A percentile compares a stretch with the other conserved stretches of the same genome.
These are phyloP conservation scores for Vandiemenella viatica DNA, from an alignment of 2,888 invertebrate species.

Conservation along the genomic window DNA sequence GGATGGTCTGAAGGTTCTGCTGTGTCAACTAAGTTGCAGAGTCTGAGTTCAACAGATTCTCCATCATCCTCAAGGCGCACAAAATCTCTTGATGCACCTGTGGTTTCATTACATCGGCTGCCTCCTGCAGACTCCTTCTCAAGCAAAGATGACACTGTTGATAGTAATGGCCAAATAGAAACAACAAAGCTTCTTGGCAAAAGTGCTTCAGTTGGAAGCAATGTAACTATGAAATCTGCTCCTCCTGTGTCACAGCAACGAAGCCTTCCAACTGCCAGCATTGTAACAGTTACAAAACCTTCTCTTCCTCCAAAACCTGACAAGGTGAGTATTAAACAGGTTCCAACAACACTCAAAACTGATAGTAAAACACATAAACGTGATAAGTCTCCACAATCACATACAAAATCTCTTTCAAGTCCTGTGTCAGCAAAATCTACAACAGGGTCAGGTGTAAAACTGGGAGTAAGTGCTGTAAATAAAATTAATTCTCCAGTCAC, in stretches of 20 bases:
- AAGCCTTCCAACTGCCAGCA: neutral
- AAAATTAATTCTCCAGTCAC: too few relatives aligned
- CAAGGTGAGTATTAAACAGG: neutral
- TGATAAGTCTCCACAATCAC: neutral
- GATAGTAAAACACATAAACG: neutral
- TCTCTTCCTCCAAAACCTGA: constrained; percentile 27
- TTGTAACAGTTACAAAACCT: constrained; percentile 21
- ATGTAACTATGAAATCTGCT: neutral
- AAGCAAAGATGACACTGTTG: constrained; percentile 77
- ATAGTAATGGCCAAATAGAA: constrained; percentile 44
- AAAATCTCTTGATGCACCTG: constrained; percentile 71
- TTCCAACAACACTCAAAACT: neutral
- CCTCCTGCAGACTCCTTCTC: constrained; percentile 77
- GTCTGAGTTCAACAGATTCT: constrained; percentile 54
- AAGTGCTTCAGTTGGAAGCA: neutral
- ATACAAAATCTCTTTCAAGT: too few relatives aligned
- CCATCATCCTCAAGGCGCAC: constrained; percentile 60
- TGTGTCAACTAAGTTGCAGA: constrained; percentile 51
- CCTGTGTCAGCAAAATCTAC: neutral
- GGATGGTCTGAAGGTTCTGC: constrained; percentile 76
- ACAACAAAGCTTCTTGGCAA: neutral
- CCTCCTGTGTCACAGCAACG: neutral
- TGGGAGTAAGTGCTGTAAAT: neutral
- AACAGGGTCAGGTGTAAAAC: neutral
- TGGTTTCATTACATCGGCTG: constrained; percentile 61